Base-by-base conservation (phyloP, 2,797 vertebrate species). In the Hafferia zeledoni region DNA sequence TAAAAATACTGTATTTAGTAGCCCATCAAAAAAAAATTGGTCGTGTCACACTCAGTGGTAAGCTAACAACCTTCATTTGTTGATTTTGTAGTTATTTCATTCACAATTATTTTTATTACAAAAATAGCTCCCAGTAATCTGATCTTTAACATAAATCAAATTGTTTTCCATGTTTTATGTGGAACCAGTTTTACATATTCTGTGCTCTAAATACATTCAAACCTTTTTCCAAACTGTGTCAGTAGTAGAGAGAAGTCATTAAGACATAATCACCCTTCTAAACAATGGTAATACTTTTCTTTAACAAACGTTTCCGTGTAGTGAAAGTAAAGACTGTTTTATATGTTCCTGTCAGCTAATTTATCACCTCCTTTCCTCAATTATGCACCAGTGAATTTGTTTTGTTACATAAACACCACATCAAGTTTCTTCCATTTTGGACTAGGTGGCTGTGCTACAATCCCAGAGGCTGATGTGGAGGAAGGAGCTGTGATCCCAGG, bases 381-480 rank as follows among this genome's bases (percentile, higher is more conserved):
- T 93, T 82, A 50, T 64, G 23, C 68, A 67, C n/a, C 1, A 5
- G 46, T 81, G 39, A 63, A 55, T 52, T 84, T 67, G 31, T 79
- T 87, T 87, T 71, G 44, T 94, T 83, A 22, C 15, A 28, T 79
- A 67, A 83, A 69, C 31, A 52, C 17, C 20, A 33, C 56, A 33
- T 76, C 50, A 83, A 85, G 14, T n/a, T 60, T 88, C 47, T 90
- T 89, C 70, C 35, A n/a, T 96, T 94, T 95, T 83, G 24, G 35
- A 43, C 43, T 78, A 98, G 98, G 97, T 94, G 97, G 97, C 85
- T 98, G 97, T 84, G 94, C 98, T 94, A 93, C 97, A 5, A 98
- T 98, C 68, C 97, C 96, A 16, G 97, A 98, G 49, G 98, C 97
- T 47, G 98, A 99, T 28, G 95, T 98, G 8, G 99, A 99, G 56